Percentiles rank a stretch among this genome's conserved stretches.
Conservation (phyloP, 2,888 invertebrate species). For the Halictus quadricinctus region DNA sequence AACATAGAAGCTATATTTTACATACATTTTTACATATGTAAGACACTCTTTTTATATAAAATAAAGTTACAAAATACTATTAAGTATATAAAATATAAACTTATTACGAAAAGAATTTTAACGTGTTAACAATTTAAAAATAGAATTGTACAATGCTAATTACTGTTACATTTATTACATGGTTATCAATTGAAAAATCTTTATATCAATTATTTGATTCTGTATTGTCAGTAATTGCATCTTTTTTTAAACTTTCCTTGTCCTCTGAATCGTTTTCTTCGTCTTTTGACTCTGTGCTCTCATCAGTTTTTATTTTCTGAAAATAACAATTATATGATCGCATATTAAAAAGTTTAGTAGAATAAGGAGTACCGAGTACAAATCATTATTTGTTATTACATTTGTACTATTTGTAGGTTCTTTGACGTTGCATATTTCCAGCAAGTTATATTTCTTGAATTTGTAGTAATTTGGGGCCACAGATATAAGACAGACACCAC, state of each 20-base stretch:
- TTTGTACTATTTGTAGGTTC: constrained; percentile 10
- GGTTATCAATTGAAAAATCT: not conserved
- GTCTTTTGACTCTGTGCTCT: not conserved
- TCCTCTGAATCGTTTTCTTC: not conserved
- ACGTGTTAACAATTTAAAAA: not conserved
- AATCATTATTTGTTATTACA: constrained; percentile 8
- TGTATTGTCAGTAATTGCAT: constrained; percentile 4
- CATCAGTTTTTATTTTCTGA: constrained; percentile 1
- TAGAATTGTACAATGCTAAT: not conserved
- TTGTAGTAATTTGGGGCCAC: constrained; percentile 91
- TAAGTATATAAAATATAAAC: not conserved
- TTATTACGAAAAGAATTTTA: not conserved
- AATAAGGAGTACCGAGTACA: not conserved
- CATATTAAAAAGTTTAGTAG: not conserved
- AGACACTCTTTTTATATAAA: not conserved
- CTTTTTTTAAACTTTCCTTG: not conserved
- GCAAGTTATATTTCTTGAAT: constrained; percentile 93
- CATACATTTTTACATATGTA: constrained; percentile 23
- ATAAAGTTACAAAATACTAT: constrained; percentile 8
- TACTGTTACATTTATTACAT: not conserved
- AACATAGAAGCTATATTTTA: constrained; percentile 17
- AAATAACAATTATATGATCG: not conserved
- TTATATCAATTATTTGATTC: not conserved
- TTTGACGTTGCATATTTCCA: constrained; percentile 83
- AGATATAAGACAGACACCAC: constrained; percentile 90